Percentiles rank a stretch among this genome's conserved stretches.
Evolutionary conservation across 2,797 vertebrate genomes (phyloP).

Genomic region (Monodelphis domestica): DNA sequence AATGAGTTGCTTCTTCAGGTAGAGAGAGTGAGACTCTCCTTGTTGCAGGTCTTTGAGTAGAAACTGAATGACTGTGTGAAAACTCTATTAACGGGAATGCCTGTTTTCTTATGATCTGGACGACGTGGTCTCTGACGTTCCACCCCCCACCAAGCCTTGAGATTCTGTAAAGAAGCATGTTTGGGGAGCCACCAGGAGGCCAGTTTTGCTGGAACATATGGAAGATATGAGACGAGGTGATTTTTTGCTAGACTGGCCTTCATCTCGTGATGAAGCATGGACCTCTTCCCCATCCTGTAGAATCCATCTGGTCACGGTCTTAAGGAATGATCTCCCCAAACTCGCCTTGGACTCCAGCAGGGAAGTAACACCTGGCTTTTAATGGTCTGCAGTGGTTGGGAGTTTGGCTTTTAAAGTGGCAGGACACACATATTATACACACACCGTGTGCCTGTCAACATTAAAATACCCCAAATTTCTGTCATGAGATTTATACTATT

Average conservation of each 20-base stretch:
- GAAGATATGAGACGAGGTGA: background rate
- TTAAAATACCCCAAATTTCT: background rate
- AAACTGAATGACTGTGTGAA: background rate
- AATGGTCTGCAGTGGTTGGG: background rate
- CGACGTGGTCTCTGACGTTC: background rate
- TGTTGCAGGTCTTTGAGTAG: background rate
- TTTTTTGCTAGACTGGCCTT: conserved; percentile 1
- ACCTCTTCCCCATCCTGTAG: conserved; percentile 6
- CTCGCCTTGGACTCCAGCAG: conserved; percentile 18
- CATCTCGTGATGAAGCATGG: conserved; percentile 30
- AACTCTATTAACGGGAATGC: background rate
- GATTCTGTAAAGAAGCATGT: background rate
- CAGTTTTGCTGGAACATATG: background rate
- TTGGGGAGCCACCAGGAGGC: background rate
- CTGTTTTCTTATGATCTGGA: background rate
- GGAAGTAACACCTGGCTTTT: conserved; percentile 44
- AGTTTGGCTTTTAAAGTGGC: conserved; percentile 9
- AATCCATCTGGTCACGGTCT: background rate
- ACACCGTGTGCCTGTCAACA: conserved; percentile 29
- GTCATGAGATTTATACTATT: conserved; percentile 26
- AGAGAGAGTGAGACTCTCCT: background rate
- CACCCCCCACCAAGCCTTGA: background rate
- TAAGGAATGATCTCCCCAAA: conserved; percentile 12
- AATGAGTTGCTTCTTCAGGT: background rate
- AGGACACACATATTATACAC: background rate